phyloP scores from a whole-genome alignment of 2,888 invertebrate species.

The Hydriomena furcata region DNA sequence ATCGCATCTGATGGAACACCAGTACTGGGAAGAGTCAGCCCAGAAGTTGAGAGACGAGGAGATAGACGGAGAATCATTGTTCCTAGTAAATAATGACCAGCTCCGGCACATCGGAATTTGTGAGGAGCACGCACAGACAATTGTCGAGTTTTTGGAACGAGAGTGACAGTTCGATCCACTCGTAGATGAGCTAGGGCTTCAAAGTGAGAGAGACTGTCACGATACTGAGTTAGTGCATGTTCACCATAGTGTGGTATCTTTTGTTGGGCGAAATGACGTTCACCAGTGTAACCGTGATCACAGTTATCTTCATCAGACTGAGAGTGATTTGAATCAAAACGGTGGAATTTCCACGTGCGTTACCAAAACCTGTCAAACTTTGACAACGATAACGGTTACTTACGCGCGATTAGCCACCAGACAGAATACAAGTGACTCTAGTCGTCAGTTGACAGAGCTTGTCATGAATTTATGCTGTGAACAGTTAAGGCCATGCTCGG shows the following conservation, averaged over 20 bases:
- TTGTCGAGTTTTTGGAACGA: slow-evolving; percentile 49
- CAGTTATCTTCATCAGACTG: too few relatives aligned
- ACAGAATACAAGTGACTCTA: too few relatives aligned
- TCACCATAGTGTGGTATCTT: neutral
- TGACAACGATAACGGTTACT: too few relatives aligned
- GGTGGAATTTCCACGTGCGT: too few relatives aligned
- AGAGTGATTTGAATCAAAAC: too few relatives aligned
- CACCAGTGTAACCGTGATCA: too few relatives aligned
- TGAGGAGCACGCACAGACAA: slow-evolving; percentile 62
- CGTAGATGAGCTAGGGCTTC: neutral
- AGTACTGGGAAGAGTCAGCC: slow-evolving; percentile 63
- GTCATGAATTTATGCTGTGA: too few relatives aligned
- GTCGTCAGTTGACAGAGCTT: too few relatives aligned
- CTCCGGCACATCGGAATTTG: slow-evolving; percentile 62
- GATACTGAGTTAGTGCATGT: neutral
- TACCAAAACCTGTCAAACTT: too few relatives aligned
- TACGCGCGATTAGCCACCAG: too few relatives aligned
- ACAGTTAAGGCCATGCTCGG: too few relatives aligned
- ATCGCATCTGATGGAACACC: slow-evolving; percentile 49
- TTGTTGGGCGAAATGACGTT: too few relatives aligned
- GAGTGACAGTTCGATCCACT: slow-evolving; percentile 7
- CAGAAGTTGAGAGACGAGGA: slow-evolving; percentile 67
- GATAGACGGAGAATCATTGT: slow-evolving; percentile 71
- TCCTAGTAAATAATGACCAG: slow-evolving; percentile 64
- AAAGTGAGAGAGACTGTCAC: neutral